A percentile compares a stretch with the other conserved stretches of the same genome.
Evolutionary conservation across 2,888 invertebrate species (phyloP).

Genomic region (Ariolimax columbianus): DNA sequence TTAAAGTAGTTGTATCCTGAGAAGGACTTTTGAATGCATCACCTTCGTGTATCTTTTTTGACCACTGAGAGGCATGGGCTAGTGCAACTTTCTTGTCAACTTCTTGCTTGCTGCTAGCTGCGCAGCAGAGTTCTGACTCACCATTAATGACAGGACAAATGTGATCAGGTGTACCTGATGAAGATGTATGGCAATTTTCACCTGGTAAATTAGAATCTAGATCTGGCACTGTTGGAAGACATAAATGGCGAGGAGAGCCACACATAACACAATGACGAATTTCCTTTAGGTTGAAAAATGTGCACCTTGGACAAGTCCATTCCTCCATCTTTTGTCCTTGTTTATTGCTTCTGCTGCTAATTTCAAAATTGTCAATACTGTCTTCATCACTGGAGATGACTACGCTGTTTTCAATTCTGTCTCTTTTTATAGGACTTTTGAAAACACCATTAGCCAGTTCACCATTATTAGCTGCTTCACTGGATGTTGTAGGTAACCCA

Average conservation of each 20-base stretch:
- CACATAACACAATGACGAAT: constrained; percentile 87
- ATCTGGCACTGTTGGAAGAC: constrained; percentile 54
- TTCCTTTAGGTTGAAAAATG: constrained; percentile 85
- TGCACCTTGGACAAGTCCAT: constrained; percentile 84
- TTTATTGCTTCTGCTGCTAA: not conserved
- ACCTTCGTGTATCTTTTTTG: not conserved
- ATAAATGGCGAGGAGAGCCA: constrained; percentile 82
- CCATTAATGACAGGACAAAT: not conserved
- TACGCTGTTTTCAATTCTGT: not conserved
- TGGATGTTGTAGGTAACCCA: not conserved
- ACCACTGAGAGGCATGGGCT: not conserved
- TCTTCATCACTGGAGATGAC: constrained; percentile 12
- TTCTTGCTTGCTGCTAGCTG: not conserved
- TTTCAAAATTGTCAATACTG: not conserved
- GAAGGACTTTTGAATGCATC: not conserved
- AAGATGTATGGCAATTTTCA: not conserved
- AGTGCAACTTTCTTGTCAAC: not conserved
- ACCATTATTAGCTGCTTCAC: not conserved
- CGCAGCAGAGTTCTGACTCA: constrained; percentile 9
- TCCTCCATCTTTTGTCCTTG: not conserved
- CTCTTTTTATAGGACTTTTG: not conserved
- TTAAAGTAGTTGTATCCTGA: not conserved
- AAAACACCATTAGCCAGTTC: not conserved
- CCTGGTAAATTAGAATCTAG: not conserved
- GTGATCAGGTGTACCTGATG: not conserved